Percentiles rank a stretch among this genome's conserved stretches.
These are phyloP conservation scores for Dicerorhinus sumatrensis DNA, from an alignment of 2,113 vertebrate genomes.

Conservation along the genomic window DNA sequence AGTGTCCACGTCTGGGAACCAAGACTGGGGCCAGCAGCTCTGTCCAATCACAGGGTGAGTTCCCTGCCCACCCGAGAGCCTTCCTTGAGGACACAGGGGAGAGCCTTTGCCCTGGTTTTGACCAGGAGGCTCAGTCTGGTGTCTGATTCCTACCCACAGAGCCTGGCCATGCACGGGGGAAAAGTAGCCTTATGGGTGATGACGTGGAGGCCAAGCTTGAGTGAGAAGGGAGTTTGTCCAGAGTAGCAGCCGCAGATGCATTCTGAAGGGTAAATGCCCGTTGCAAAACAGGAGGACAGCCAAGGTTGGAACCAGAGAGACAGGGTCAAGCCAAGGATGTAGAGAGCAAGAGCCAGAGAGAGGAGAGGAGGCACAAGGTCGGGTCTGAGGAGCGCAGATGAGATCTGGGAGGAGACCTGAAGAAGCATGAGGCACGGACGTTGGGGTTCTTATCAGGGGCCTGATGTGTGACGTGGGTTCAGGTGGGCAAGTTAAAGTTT, in stretches of 20 bases:
- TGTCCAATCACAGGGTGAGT: not conserved
- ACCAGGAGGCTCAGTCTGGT: not conserved
- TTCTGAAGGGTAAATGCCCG: not conserved
- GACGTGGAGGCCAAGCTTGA: not conserved
- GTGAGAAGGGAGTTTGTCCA: not conserved
- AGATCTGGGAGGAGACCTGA: not conserved
- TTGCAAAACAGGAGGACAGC: not conserved
- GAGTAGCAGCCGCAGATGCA: accelerated
- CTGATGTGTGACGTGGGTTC: not conserved
- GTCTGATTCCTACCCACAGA: not conserved
- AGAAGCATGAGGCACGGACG: not conserved
- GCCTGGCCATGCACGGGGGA: not conserved
- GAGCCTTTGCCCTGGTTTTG: not conserved
- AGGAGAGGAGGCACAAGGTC: not conserved
- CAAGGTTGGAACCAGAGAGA: not conserved
- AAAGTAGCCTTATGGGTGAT: not conserved
- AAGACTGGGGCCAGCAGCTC: not conserved
- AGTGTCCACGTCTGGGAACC: not conserved
- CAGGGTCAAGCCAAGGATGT: not conserved
- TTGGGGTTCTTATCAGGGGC: too few species aligned
- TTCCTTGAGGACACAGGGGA: not conserved
- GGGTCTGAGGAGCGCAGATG: not conserved
- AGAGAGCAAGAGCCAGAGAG: not conserved
- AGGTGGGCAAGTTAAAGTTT: not conserved
- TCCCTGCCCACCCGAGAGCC: not conserved